Evolutionary conservation across 2,113 vertebrate species (phyloP).

Genomic region (Pachyramphus minor): DNA sequence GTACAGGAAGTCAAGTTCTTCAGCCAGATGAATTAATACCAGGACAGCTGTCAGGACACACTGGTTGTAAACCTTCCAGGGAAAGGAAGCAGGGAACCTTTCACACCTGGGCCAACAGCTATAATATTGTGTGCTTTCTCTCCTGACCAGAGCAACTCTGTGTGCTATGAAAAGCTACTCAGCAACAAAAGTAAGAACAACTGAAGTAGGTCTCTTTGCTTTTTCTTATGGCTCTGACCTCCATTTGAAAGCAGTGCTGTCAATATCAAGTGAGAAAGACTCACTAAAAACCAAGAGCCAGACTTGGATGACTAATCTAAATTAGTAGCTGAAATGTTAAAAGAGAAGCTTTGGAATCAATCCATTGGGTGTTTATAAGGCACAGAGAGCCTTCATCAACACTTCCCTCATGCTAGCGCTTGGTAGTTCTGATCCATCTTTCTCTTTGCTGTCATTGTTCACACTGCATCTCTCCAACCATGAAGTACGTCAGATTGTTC

Average conservation of each 20-base stretch:
- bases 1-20: background rate
- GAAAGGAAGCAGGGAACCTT: background rate
- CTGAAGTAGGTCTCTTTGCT: background rate
- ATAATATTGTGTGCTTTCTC: accelerated
- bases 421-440: background rate
- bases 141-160: background rate
- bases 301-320: background rate
- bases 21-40: background rate
- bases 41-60: background rate
- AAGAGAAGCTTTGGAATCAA: background rate
- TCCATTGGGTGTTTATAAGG: background rate
- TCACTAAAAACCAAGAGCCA: background rate
- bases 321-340: background rate
- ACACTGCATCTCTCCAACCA: background rate
- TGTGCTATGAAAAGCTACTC: background rate
- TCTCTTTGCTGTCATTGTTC: background rate
- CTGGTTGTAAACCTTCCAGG: background rate
- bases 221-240: background rate
- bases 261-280: background rate
- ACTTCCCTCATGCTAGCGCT: background rate
- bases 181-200: background rate
- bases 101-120: background rate
- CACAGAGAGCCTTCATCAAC: background rate
- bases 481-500: background rate
- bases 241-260: background rate